These are phyloP conservation scores for Corvus cornix DNA, from an alignment of 2,113 vertebrate genomes.

Conservation along the genomic window DNA sequence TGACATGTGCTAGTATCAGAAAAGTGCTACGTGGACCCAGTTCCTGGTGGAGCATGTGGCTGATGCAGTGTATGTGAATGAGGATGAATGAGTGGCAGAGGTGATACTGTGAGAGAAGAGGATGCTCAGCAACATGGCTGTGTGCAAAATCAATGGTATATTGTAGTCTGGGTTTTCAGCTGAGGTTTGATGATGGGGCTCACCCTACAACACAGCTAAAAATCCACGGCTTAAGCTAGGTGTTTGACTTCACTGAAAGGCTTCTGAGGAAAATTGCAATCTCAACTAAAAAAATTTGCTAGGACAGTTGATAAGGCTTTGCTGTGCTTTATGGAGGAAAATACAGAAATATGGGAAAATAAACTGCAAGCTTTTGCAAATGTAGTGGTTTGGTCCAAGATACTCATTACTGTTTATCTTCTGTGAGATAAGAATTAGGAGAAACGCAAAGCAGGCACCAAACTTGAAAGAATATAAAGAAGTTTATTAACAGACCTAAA, in stretches of 20 bases:
- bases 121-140: not conserved
- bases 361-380: not conserved
- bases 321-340: not conserved
- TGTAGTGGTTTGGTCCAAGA: no score
- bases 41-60: not conserved
- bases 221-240: not conserved
- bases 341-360: not conserved
- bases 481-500: no score
- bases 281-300: not conserved
- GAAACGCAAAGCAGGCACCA: no score
- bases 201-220: not conserved
- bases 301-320: not conserved
- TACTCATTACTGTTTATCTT: no score
- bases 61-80: fast-evolving
- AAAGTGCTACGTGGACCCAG: not conserved
- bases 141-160: not conserved
- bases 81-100: not conserved
- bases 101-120: not conserved
- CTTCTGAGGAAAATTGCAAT: not conserved
- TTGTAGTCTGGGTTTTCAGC: not conserved
- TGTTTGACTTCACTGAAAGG: not conserved
- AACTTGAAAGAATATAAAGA: no score
- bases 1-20: not conserved
- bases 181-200: not conserved
- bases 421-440: no score